These are phyloP conservation scores for Drosophila pegasa DNA, from an alignment of 2,888 invertebrate species.

Conservation along the genomic window DNA sequence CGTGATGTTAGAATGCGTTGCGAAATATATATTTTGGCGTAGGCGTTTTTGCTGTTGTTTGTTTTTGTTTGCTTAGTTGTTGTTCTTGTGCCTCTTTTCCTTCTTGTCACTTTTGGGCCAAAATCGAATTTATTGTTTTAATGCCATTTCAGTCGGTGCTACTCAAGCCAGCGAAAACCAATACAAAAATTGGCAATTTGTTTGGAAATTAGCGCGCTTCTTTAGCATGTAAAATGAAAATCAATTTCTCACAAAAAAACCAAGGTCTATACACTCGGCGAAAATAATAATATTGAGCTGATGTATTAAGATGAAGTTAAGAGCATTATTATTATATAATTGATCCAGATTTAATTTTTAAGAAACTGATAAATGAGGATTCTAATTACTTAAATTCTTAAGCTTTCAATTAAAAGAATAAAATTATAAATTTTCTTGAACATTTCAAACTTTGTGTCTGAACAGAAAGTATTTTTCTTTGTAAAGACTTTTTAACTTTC, in stretches of 20 bases:
- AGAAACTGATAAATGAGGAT: no score
- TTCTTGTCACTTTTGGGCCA: constrained; percentile 37
- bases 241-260: constrained; percentile 53
- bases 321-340: background rate
- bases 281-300: background rate
- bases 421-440: no score
- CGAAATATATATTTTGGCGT: constrained; percentile 32
- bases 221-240: constrained; percentile 70
- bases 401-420: no score
- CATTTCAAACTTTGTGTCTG: no score
- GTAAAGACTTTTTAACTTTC: no score
- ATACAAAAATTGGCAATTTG: constrained; percentile 74
- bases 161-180: background rate
- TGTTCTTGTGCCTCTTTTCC: constrained; percentile 14
- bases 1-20: constrained; percentile 32
- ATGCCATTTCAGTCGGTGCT: constrained; percentile 67
- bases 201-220: constrained; percentile 77
- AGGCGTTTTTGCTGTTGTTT: constrained; percentile 35
- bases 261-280: background rate
- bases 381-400: no score
- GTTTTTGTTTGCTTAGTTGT: constrained; percentile 23
- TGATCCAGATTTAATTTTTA: no score
- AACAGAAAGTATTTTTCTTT: no score
- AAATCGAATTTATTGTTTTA: constrained; percentile 80
- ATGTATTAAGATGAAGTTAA: background rate